Conservation (phyloP, 2,113 vertebrate species). For the Dasyurus viverrinus region DNA sequence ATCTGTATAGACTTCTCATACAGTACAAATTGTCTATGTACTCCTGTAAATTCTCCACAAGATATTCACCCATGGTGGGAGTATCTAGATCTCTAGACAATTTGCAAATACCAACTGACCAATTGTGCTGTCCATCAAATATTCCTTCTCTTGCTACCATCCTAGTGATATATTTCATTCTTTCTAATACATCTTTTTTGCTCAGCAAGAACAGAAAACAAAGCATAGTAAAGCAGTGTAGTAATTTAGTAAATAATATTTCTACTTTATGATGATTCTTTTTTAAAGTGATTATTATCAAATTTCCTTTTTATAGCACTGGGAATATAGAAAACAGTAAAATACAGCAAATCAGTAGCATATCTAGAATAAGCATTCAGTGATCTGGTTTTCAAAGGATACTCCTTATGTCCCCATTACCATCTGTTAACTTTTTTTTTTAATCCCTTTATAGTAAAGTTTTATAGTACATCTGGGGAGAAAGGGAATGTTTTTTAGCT, state of each 20-base stretch:
- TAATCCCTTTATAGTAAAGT: constrained; percentile 27
- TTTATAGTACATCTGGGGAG: background rate
- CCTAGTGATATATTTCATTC: background rate
- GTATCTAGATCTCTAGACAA: background rate
- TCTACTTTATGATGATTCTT: constrained; percentile 5
- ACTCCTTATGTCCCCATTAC: constrained; percentile 6
- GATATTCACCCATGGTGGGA: background rate
- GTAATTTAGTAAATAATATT: background rate
- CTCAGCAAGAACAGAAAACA: background rate
- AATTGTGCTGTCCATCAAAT: background rate
- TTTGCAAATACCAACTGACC: background rate
- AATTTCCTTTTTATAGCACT: background rate
- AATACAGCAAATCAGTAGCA: constrained; percentile 10
- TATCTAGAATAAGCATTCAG: constrained; percentile 12
- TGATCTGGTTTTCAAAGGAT: constrained; percentile 3
- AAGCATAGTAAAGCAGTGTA: background rate
- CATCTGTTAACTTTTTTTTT: background rate
- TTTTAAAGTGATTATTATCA: constrained; percentile 28
- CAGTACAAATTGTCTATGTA: background rate
- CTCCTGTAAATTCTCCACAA: background rate
- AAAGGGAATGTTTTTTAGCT: constrained; percentile 26
- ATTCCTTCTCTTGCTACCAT: background rate
- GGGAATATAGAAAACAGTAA: background rate
- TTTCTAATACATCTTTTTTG: background rate
- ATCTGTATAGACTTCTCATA: background rate